These are phyloP conservation scores for Psittacula derbiana DNA, from an alignment of 2,797 vertebrate species.

Conservation along the genomic window DNA sequence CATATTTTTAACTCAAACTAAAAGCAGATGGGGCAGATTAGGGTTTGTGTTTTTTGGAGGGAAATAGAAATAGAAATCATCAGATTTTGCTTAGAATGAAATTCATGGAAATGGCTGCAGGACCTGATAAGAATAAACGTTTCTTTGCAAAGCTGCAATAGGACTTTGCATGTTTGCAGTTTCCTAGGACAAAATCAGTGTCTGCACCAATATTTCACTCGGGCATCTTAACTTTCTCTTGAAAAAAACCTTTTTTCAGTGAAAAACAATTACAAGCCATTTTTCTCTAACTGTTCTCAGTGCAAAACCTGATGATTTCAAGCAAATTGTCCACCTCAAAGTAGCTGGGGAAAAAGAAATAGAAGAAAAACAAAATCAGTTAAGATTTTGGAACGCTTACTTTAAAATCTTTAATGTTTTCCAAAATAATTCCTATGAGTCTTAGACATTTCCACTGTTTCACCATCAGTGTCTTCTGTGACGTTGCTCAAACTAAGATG, in stretches of 20 bases:
- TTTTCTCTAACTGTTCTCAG: not conserved
- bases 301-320: not conserved
- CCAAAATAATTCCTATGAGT: rapidly evolving
- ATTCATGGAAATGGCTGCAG: not conserved
- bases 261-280: not conserved
- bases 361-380: not conserved
- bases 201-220: not conserved
- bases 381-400: not conserved
- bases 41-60: not conserved
- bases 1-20: conserved; percentile 28
- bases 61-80: conserved; percentile 33
- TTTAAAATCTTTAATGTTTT: not conserved
- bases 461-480: not conserved
- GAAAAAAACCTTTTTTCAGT: not conserved
- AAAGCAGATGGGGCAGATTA: conserved; percentile 48
- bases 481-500: not conserved
- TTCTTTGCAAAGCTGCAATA: not conserved
- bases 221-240: not conserved
- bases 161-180: not conserved
- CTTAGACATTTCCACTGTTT: not conserved
- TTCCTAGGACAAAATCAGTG: not conserved
- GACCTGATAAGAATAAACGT: not conserved
- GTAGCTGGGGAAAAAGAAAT: not conserved
- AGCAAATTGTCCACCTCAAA: not conserved
- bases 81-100: not conserved